A percentile compares a stretch with the other conserved stretches of the same genome.
These are phyloP conservation scores for Aulostomus chinensis DNA, from an alignment of 2,797 vertebrate species.

Conservation along the genomic window DNA sequence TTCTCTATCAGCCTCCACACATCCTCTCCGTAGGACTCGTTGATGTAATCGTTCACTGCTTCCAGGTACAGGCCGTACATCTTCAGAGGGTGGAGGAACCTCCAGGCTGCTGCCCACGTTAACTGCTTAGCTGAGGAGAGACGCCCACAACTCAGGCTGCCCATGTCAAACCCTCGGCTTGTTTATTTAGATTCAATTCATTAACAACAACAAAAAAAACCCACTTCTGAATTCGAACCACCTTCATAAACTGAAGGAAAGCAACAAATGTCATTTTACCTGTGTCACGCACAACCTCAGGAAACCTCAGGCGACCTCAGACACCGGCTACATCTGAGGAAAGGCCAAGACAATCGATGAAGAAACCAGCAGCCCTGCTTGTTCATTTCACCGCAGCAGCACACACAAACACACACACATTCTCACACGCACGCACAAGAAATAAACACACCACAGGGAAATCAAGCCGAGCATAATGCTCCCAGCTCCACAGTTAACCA, in stretches of 20 bases:
- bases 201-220: not conserved
- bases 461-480: not conserved
- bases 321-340: slow-evolving; percentile 29
- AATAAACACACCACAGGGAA: not conserved
- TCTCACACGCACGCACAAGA: no score
- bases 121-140: slow-evolving; percentile 45
- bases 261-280: slow-evolving; percentile 4
- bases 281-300: slow-evolving; percentile 31
- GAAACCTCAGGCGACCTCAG: slow-evolving; percentile 38
- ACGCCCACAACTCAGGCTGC: no score
- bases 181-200: not conserved
- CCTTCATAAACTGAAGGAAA: not conserved
- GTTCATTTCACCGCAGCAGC: no score
- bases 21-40: slow-evolving; percentile 81
- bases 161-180: not conserved
- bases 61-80: slow-evolving; percentile 84
- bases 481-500: not conserved
- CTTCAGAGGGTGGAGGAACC: slow-evolving; percentile 67
- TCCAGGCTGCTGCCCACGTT: slow-evolving; percentile 45
- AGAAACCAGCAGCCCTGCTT: no score
- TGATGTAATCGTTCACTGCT: slow-evolving; percentile 82
- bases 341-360: not conserved
- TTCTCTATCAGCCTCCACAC: slow-evolving; percentile 83
- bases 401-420: no score
- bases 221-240: no score